Evolutionary conservation across 2,797 vertebrate genomes (phyloP).

Genomic region (Urophycis tenuis): DNA sequence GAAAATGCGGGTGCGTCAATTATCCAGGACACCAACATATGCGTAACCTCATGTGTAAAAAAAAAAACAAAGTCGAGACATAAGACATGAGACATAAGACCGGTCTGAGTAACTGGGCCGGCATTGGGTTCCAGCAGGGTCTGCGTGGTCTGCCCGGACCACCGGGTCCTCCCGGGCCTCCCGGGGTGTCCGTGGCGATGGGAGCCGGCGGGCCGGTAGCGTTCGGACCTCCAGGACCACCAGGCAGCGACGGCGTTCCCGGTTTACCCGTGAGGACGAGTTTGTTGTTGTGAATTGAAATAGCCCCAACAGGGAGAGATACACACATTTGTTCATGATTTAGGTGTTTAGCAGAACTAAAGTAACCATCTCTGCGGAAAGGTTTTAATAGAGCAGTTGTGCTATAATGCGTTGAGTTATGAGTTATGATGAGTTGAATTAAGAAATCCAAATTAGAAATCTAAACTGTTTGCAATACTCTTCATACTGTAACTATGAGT

Average conservation of each 20-base stretch:
- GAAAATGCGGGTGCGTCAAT: conserved; percentile 65
- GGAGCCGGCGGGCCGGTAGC: conserved; percentile 58
- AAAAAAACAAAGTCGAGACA: background rate
- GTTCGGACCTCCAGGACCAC: conserved; percentile 62
- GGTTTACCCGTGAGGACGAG: conserved; percentile 69
- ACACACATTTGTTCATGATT: background rate
- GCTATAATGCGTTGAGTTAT: background rate
- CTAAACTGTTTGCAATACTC: too few relatives aligned
- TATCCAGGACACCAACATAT: background rate
- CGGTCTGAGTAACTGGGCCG: background rate
- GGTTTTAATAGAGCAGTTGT: background rate
- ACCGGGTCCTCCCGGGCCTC: conserved; percentile 78
- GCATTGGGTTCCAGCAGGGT: conserved; percentile 53
- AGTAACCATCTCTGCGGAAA: background rate
- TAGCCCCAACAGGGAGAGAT: too few relatives aligned
- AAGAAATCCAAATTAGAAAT: too few relatives aligned
- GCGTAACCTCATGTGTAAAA: background rate
- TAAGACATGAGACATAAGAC: background rate
- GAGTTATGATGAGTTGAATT: background rate
- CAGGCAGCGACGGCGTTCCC: conserved; percentile 62
- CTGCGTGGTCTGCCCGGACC: conserved; percentile 76
- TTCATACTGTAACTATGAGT: too few relatives aligned
- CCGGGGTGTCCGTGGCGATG: conserved; percentile 67
- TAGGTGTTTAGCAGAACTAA: background rate
- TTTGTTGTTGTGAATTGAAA: background rate